Evolutionary conservation across 2,113 vertebrate genomes (phyloP), one percentile per base, ranked within the genome.

Genomic region (Bos javanicus): DNA sequence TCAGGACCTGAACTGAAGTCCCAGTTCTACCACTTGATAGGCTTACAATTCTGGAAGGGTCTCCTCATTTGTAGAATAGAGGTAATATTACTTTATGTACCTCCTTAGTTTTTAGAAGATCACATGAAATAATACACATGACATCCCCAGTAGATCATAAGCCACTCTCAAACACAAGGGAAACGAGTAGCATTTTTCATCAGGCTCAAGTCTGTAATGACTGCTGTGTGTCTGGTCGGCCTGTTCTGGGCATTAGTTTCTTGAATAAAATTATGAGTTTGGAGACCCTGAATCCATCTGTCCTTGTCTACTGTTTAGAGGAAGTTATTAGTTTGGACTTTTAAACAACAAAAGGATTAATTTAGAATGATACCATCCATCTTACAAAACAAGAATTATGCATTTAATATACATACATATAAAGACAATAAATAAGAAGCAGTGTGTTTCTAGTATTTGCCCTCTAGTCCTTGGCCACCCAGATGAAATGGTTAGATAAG

Each of bases 261-360:
- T 96, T 94, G 30, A 90, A 28, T 56, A 84, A 93, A 96, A 80
- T 57, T 62, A 56, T 78, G 84, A 43, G 33, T 92, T 92, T 95
- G 88, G 33, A 86, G 84, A 87, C 19, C 25, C 13, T 82, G 25
- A 89, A 25, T 67, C 15, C 56, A 89, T 50, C 56, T 95, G 36
- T 85, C 43, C 43, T 82, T 46, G 28, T 46, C 50, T n/a, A 30
- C 96, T 87, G 85, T 82, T 39, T 97, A 83, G 71, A 83, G 94
- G 12, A 52, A 12, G 26, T 62, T 64, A 28, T 81, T 89, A 83
- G 54, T 16, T 23, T 15, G 21, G 19, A 90, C 86, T 57, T 91
- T 57, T 21, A 83, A 74, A 82, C 56, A 94, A 39, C 17, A 59
- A 81, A 60, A 86, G 95, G 57, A 62, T 90, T 56, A 85, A 78